Percentiles rank a stretch among this genome's conserved stretches.
phyloP scores from a whole-genome alignment of 2,797 vertebrate species.

The Perodicticus potto region DNA sequence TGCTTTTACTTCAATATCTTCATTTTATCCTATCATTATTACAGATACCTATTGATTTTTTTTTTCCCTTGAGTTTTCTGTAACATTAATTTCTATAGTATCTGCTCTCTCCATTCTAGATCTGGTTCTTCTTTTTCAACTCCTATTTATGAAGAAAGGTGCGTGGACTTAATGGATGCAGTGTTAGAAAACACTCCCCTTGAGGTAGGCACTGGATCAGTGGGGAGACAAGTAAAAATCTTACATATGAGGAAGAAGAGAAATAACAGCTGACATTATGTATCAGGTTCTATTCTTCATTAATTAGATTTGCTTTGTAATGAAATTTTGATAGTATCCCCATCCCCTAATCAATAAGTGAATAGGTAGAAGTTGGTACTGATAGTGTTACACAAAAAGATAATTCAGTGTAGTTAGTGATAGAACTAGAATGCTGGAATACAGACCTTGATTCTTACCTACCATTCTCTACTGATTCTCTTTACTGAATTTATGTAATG shows the following conservation, averaged over 20 bases:
- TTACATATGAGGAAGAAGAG: not conserved
- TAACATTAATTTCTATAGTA: slow-evolving; percentile 8
- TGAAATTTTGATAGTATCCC: not conserved
- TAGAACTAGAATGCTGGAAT: not conserved
- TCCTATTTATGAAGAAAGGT: not conserved
- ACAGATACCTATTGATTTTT: not conserved
- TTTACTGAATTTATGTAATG: not conserved
- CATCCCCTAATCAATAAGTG: not conserved
- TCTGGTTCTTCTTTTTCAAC: slow-evolving; percentile 22
- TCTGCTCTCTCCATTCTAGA: slow-evolving; percentile 3
- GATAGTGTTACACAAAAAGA: not conserved
- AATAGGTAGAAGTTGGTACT: not conserved
- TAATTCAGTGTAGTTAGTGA: not conserved
- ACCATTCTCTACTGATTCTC: not conserved
- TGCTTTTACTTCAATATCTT: not conserved
- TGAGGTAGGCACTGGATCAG: slow-evolving; percentile 14
- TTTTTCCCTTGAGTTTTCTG: not conserved
- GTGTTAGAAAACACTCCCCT: not conserved
- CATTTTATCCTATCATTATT: not conserved
- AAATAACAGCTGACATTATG: not conserved
- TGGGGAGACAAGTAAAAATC: slow-evolving; percentile 29
- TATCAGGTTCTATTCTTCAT: not conserved
- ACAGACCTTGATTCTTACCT: not conserved
- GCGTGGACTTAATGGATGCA: not conserved
- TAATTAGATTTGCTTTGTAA: not conserved